Percentiles rank a stretch among this genome's conserved stretches.
These are phyloP conservation scores for Ganaspis sp. DNA, from an alignment of 1,140 invertebrate species.

Conservation along the genomic window DNA sequence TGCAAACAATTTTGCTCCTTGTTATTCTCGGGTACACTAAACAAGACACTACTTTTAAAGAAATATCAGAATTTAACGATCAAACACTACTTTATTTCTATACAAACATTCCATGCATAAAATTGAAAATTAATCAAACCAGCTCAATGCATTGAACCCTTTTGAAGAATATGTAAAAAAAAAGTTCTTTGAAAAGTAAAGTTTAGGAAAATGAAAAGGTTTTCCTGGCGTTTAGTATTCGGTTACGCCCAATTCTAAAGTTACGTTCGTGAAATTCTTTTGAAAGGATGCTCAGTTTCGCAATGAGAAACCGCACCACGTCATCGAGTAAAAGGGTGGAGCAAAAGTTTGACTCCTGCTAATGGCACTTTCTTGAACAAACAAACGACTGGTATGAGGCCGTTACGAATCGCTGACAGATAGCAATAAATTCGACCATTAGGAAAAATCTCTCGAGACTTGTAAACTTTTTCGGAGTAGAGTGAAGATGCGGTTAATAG, in stretches of 20 bases:
- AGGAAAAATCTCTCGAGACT: constrained; percentile 32
- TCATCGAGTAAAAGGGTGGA: constrained; percentile 14
- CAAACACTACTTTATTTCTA: too few relatives aligned
- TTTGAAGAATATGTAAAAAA: not conserved
- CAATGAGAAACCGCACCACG: constrained; percentile 7
- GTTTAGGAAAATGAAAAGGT: not conserved
- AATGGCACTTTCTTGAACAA: constrained; percentile 24
- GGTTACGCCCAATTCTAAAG: constrained; percentile 4
- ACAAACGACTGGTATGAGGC: constrained; percentile 20
- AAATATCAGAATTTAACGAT: too few relatives aligned
- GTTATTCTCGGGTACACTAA: not conserved
- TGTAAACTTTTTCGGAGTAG: constrained; percentile 30
- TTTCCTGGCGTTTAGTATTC: not conserved
- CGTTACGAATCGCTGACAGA: constrained; percentile 17
- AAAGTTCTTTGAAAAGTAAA: not conserved
- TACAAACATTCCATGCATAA: too few relatives aligned
- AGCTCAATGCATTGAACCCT: too few relatives aligned
- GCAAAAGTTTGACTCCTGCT: constrained; percentile 2
- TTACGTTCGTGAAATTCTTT: constrained; percentile 2
- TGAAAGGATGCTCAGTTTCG: constrained; percentile 19
- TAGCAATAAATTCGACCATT: constrained; percentile 24
- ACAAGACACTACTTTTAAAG: too few relatives aligned
- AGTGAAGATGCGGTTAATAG: constrained; percentile 11
- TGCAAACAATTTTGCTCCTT: constrained; percentile 18
- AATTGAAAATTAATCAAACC: too few relatives aligned